Percentiles rank a stretch among this genome's conserved stretches.
Conservation (phyloP, 2,888 invertebrate genomes). For the Lasius platythorax region DNA sequence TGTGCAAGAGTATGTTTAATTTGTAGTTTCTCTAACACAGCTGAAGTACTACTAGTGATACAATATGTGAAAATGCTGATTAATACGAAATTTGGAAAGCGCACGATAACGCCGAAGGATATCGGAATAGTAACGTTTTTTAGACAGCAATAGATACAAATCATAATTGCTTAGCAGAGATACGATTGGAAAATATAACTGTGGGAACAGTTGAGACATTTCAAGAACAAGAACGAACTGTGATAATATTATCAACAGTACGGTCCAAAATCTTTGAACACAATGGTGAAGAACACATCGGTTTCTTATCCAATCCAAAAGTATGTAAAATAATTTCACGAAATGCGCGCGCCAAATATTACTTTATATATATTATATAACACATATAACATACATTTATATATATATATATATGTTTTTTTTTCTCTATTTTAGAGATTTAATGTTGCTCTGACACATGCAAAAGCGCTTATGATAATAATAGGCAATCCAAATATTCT, state of each 20-base stretch:
- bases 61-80: conserved; percentile 88
- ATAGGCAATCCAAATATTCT: conserved; percentile 86
- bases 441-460: conserved; percentile 92
- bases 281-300: conserved; percentile 87
- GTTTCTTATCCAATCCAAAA: conserved; percentile 88
- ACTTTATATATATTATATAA: neutral
- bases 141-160: conserved; percentile 84
- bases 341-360: neutral
- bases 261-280: conserved; percentile 88
- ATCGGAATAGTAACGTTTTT: conserved; percentile 89
- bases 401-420: too few species aligned
- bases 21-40: conserved; percentile 88
- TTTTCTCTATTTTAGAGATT: conserved; percentile 88
- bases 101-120: conserved; percentile 82
- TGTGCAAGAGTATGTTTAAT: conserved; percentile 11
- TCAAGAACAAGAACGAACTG: conserved; percentile 94
- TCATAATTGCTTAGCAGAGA: conserved; percentile 85
- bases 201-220: conserved; percentile 95
- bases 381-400: too few species aligned
- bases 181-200: conserved; percentile 87
- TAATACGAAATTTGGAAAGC: conserved; percentile 81
- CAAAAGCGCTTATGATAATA: conserved; percentile 90
- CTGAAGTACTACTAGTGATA: conserved; percentile 88
- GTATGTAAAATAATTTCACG: conserved; percentile 74
- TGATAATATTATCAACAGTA: conserved; percentile 94